Base-by-base conservation (phyloP, 1,140 invertebrate genomes). In the Anthonomus grandis region DNA sequence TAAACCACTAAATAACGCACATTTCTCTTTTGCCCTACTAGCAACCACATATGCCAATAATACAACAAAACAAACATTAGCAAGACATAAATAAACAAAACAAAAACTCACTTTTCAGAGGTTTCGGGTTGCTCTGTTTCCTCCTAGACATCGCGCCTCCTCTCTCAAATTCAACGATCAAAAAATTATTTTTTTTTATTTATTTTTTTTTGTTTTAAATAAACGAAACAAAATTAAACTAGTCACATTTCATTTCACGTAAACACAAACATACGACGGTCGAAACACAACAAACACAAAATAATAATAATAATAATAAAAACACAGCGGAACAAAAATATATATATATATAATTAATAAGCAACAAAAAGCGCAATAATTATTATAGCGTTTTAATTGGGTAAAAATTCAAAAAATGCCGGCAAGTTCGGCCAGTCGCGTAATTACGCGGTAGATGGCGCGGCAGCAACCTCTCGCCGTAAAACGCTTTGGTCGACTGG, bases 51-150 rank as follows among this genome's bases (percentile, higher is more conserved):
- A n/a, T n/a, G n/a, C n/a, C 22, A 45, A 22, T 4, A 21, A 45
- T 10, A 31, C 23, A 37, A n/a, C 8, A 13, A 8, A 51, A 24
- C 34, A 8, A 12, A 39, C 49, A 51, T 19, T 25, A 39, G 2
- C 12, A 41, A 39, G 18, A 1, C 15, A 41, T 6, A 51, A 39
- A 47, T 15, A 41, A n/a, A 19, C 42, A 27, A 47, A 62, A 47
- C 19, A 57, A 50, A 59, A 61, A 71, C 80, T 76, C 70, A 81
- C 80, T 80, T 81, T 81, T 81, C 38, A 81, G 72, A 49, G 80
- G 80, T 68, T 81, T 81, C 31, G 80, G 80, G 67, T 81, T 81
- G 74, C 80, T 81, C 74, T 81, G 80, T 71, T 81, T 81, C 69
- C 80, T 75, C 69, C 80, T 78, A 64, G 80, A 81, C 80, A 81